These are phyloP conservation scores for Tetragnatha montana DNA, from an alignment of 2,888 invertebrate species.

Conservation along the genomic window DNA sequence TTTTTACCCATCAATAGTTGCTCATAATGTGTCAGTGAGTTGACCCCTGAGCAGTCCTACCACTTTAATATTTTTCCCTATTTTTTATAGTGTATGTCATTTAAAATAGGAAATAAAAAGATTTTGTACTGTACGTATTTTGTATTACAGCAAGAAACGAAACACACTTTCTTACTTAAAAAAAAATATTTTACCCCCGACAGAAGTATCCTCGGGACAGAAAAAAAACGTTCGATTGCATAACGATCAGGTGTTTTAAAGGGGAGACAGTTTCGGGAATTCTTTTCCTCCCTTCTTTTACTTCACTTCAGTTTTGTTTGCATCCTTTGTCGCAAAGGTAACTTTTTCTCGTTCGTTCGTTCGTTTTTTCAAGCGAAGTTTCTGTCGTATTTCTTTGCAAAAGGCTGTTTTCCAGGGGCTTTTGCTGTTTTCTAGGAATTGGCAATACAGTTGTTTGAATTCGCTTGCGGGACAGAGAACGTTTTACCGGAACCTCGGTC, in stretches of 20 bases:
- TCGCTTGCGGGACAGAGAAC: not conserved
- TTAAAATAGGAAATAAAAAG: no score
- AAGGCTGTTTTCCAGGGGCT: not conserved
- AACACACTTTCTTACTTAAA: not conserved
- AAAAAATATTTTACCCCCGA: not conserved
- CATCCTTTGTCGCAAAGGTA: not conserved
- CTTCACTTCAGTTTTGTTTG: not conserved
- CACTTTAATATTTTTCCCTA: no score
- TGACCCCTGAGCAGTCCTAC: no score
- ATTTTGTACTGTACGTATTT: no score
- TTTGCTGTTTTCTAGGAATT: not conserved
- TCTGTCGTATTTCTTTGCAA: not conserved
- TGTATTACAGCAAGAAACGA: not conserved
- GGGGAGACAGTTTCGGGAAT: not conserved
- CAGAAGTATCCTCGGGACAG: not conserved
- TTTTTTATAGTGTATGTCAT: no score
- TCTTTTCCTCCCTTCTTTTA: not conserved
- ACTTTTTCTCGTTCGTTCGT: not conserved
- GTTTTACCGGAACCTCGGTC: not conserved
- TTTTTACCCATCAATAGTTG: no score
- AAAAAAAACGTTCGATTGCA: not conserved
- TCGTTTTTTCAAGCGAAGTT: not conserved
- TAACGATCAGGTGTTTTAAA: not conserved
- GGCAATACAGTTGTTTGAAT: not conserved
- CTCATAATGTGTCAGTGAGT: no score